A percentile compares a stretch with the other conserved stretches of the same genome.
Evolutionary conservation across 2,888 invertebrate species (phyloP).

Genomic region (Argyresthia albistria): DNA sequence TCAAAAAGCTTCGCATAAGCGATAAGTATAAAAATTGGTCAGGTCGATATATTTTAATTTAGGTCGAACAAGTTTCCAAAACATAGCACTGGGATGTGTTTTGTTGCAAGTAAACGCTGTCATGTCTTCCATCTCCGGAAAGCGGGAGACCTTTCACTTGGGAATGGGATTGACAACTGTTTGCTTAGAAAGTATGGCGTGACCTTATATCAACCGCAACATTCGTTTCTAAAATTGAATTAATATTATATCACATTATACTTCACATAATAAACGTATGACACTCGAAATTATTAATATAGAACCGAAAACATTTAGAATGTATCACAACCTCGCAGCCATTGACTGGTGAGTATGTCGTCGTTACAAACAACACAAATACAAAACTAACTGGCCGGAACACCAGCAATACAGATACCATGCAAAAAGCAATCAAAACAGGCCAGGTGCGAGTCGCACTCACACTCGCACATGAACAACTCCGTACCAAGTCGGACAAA

Average conservation of each 20-base stretch:
- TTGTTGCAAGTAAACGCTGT: no score
- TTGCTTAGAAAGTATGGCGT: no score
- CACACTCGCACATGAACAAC: no score
- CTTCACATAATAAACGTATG: constrained; percentile 17
- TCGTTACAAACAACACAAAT: constrained; percentile 9
- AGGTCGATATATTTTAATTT: neutral
- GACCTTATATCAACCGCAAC: neutral
- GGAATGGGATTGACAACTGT: no score
- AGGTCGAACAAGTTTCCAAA: neutral
- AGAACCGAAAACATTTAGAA: neutral
- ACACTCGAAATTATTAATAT: constrained; percentile 3
- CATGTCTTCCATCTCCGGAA: no score
- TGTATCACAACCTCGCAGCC: constrained; percentile 24
- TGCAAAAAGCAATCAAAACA: no score
- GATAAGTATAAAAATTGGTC: constrained; percentile 2
- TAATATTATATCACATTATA: constrained; percentile 29
- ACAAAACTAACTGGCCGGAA: no score
- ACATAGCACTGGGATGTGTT: neutral
- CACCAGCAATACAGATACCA: no score
- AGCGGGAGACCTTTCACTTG: no score
- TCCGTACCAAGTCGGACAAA: no score
- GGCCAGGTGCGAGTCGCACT: no score
- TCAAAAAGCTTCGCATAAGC: neutral
- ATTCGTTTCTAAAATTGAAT: neutral
- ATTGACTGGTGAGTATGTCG: constrained; percentile 10